Evolutionary conservation across 2,888 invertebrate species (phyloP), one percentile per base, ranked within the genome.

Genomic region (Cybosia mesomella): DNA sequence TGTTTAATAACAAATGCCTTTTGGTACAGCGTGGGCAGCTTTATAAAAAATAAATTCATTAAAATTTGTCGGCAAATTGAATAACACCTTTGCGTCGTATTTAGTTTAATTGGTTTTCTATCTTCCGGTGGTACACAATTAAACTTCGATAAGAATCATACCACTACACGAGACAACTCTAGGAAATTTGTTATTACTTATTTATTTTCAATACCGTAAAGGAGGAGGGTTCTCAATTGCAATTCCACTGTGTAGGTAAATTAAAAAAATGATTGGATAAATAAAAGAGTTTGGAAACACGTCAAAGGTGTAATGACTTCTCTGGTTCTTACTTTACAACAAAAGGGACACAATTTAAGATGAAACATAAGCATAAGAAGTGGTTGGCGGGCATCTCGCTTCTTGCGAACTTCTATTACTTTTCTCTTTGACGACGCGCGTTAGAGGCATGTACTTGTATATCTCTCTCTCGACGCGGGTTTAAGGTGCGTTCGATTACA

Each of bases 1-100:
- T 49, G 49, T 49, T 49, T 49, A 49, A 49, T 49, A 49, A 18
- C 49, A 49, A 49, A 49, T 49, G 49, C n/a, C 49, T n/a, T 49
- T 49, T n/a, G 43, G n/a, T 18, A 49, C 49, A n/a, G 2, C n/a
- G 49, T 49, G 49, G 49, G 49, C n/a, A 49, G 49, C 18, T 43
- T 13, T 3, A 49, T 5, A 18, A 49, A n/a, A n/a, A n/a, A 18
- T 7, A 18, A 18, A 49, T 18, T 43, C 43, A 18, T 43, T 43
- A 43, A 49, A 49, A 49, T n/a, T 49, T 49, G 43, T 7, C 1
- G 7, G 43, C 43, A 43, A 43, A 43, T 43, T 43, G 7, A 49
- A 49, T n/a, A 49, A 18, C n/a, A 15, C 7, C 18, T 49, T n/a
- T 49, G n/a, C n/a, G 49, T 49, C 49, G 7, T 49, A 49, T 49